Evolutionary conservation across 1,140 invertebrate genomes (phyloP), one percentile per base, ranked within the genome.

Genomic region (Heliconius nattereri): DNA sequence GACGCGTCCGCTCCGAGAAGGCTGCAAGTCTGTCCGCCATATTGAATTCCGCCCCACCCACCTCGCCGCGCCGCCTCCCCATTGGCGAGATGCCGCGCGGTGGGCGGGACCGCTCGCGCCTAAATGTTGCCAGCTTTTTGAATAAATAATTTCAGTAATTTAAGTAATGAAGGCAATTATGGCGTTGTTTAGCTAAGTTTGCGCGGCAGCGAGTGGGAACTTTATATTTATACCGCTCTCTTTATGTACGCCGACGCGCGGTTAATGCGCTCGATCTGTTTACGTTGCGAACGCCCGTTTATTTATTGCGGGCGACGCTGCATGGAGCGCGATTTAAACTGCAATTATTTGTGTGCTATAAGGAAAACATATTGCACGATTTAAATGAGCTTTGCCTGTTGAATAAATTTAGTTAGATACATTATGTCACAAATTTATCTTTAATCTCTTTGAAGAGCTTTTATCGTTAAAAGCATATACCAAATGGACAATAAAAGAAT

Each of bases 111-210:
- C 82, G 79, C 81, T 66, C 80, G 85, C 86, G 84, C 88, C 92
- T 89, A 88, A 91, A 93, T 95, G 94, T 94, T 94, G 92, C 91
- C 94, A 94, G 92, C 92, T 94, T 94, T 94, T 94, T 94, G 92
- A 94, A 94, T 94, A 94, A 94, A 94, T 94, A 94, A 94, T 94
- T 94, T 94, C 90, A 91, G 91, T 94, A 94, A 94, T 94, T 94
- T 94, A 94, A 94, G 91, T 94, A 94, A 94, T 94, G 92, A 94
- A 94, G 92, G 93, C 92, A 94, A 94, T 94, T 94, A 94, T 94
- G 93, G 92, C 92, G 93, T 94, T 94, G 93, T 94, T 94, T 94
- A 94, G 92, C 91, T 94, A 94, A 94, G 93, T 94, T 94, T 89
- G 93, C 91, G 91, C 90, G 92, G 89, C 89, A 90, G 90, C 91